phyloP scores from a whole-genome alignment of 2,113 vertebrate genomes.

The Brachionichthys hirsutus region DNA sequence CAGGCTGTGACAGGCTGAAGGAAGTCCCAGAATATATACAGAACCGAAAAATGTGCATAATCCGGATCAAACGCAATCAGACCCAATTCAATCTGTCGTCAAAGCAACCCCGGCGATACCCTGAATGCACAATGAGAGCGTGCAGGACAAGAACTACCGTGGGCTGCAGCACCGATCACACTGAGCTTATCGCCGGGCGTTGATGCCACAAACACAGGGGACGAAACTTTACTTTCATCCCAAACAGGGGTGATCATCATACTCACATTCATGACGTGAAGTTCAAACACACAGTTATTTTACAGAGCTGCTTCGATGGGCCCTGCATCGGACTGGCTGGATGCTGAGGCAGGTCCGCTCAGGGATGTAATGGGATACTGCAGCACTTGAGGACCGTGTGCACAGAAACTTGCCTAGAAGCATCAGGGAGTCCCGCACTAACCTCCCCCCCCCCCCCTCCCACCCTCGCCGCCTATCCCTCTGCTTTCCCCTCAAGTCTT shows the following conservation, averaged over 20 bases:
- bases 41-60: no score
- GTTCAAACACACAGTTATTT: not conserved
- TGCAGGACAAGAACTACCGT: conserved; percentile 19
- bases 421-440: conserved; percentile 76
- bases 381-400: conserved; percentile 78
- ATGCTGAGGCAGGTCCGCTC: conserved; percentile 65
- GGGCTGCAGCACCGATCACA: no score
- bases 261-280: not conserved
- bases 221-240: conserved; percentile 32
- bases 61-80: conserved; percentile 35
- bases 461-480: conserved; percentile 6
- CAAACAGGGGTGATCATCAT: not conserved
- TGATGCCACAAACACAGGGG: conserved; percentile 1
- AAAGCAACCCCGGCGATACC: no score
- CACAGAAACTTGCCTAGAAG: conserved; percentile 76
- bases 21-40: conserved; percentile 45
- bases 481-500: conserved; percentile 32
- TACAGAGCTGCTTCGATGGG: conserved; percentile 17
- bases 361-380: conserved; percentile 75
- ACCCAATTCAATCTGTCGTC: no score
- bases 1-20: conserved; percentile 29
- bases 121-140: conserved; percentile 16
- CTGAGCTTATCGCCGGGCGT: not conserved
- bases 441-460: conserved; percentile 50
- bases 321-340: conserved; percentile 22